Evolutionary conservation across 37 sponge, comb jelly and placozoan genomes (phyloP).

Genomic region (Chondrilla cf. caribensis): DNA sequence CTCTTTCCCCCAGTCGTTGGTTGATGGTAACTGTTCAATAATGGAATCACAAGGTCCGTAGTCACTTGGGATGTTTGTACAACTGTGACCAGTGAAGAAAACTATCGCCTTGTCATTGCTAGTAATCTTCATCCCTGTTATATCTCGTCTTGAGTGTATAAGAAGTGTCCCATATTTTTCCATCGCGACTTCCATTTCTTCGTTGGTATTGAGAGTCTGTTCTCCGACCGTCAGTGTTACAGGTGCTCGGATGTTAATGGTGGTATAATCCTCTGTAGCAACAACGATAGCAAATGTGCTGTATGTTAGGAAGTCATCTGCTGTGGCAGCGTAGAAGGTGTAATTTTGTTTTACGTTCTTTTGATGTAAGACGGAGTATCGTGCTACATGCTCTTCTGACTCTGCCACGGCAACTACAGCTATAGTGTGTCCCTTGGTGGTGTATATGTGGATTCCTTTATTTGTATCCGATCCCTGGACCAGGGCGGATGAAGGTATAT

Average conservation of each 20-base stretch:
- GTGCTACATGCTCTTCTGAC: not conserved
- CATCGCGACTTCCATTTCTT: not conserved
- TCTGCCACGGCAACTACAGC: not conserved
- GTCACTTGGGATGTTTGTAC: not conserved
- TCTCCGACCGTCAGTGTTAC: not conserved
- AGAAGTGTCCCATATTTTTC: not conserved
- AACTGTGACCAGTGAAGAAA: not conserved
- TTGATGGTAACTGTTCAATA: slow-evolving; percentile 22
- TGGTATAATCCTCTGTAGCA: not conserved
- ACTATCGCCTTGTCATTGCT: not conserved
- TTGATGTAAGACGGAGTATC: not conserved
- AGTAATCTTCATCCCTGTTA: not conserved
- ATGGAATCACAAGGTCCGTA: not conserved
- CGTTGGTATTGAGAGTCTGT: not conserved
- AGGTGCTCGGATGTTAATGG: not conserved
- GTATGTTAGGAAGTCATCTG: not conserved
- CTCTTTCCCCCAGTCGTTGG: slow-evolving; percentile 18
- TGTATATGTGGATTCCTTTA: not conserved
- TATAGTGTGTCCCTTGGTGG: not conserved
- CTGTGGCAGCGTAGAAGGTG: not conserved
- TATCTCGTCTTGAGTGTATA: not conserved
- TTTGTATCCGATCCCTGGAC: not conserved
- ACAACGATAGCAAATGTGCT: not conserved
- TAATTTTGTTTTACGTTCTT: not conserved
- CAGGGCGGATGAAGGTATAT: not conserved